phyloP scores from a whole-genome alignment of 2,888 invertebrate species.

The Zeuzera pyrina region DNA sequence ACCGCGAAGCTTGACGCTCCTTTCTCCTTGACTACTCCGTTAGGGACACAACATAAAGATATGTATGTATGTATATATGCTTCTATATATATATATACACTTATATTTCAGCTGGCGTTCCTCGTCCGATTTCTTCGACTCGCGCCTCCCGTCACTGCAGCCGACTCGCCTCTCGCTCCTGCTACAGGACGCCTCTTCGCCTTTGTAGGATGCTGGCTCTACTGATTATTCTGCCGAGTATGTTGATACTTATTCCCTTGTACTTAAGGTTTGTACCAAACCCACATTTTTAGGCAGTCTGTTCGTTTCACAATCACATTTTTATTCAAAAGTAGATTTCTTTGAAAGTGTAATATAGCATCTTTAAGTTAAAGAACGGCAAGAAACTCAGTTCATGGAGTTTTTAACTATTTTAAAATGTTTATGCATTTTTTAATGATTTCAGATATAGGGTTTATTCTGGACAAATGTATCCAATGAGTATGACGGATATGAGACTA shows the following conservation, averaged over 20 bases:
- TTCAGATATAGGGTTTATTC: conserved; percentile 77
- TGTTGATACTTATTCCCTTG: conserved; percentile 77
- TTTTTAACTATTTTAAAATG: too few relatives aligned
- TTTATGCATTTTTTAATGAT: conserved; percentile 15
- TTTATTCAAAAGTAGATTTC: not conserved
- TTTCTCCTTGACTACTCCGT: too few relatives aligned
- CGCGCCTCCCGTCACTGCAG: conserved; percentile 23
- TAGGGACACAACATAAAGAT: too few relatives aligned
- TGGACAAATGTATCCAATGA: conserved; percentile 80
- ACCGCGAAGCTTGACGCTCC: too few relatives aligned
- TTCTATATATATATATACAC: too few relatives aligned
- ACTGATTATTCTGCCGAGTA: conserved; percentile 77
- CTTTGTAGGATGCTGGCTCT: conserved; percentile 75
- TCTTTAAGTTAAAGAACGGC: too few relatives aligned
- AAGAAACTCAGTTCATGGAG: too few relatives aligned
- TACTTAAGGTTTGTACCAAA: conserved; percentile 70
- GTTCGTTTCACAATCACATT: not conserved
- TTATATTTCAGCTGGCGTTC: conserved; percentile 27
- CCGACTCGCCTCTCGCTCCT: conserved; percentile 30
- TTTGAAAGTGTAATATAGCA: too few relatives aligned
- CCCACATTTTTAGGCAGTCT: not conserved
- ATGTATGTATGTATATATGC: not conserved
- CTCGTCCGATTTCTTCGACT: not conserved
- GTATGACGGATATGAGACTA: conserved; percentile 83
- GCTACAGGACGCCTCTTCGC: conserved; percentile 69